Evolutionary conservation across 2,797 vertebrate genomes (phyloP), one percentile per base, ranked within the genome.

Genomic region (Simalia tracyae): DNA sequence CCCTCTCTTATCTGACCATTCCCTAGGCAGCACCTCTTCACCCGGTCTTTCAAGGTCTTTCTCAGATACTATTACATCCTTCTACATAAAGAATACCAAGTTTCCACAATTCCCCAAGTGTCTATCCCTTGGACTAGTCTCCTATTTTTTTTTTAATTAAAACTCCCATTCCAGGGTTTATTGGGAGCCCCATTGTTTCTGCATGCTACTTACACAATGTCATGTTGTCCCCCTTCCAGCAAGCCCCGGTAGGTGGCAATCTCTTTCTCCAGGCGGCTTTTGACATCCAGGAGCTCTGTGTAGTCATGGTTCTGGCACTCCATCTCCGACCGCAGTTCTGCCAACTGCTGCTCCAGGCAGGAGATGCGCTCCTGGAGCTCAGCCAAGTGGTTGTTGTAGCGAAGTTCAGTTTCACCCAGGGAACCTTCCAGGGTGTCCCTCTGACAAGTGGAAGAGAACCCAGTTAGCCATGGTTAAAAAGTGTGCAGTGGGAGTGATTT

Each of bases 221-320:
- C 96, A 0, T 97, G 95, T 85, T 97, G 96, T 9, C 96, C 98
- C 2, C 98, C 99, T 46, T 99, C 99, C 97, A 99, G 90, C 96
- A 99, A 98, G 94, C 98, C 98, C 95, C 97, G 98, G 97, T 99
- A 99, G 91, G 98, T 98, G 91, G 98, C 96, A 0, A 99, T 99
- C 97, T 99, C 99, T 97, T 98, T 97, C 96, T 99, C 98, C 96
- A 99, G 94, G 0, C 98, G 96, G 0, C 98, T 98, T 94, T 99
- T 99, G 95, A 99, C 97, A 0, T 99, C 98, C 60, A 99, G 97
- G 91, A 99, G 97, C 93, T 98, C 96, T 87, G 96, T 96, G 97
- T 99, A 99, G 0, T 99, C 98, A 11, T 98, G 98, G 94, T 94
- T 95, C 97, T 99, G 98, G 86, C 97, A 96, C 89, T 99, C 98